These are phyloP conservation scores for Alentia gelatinosa DNA, from an alignment of 2,888 invertebrate genomes.

Conservation along the genomic window DNA sequence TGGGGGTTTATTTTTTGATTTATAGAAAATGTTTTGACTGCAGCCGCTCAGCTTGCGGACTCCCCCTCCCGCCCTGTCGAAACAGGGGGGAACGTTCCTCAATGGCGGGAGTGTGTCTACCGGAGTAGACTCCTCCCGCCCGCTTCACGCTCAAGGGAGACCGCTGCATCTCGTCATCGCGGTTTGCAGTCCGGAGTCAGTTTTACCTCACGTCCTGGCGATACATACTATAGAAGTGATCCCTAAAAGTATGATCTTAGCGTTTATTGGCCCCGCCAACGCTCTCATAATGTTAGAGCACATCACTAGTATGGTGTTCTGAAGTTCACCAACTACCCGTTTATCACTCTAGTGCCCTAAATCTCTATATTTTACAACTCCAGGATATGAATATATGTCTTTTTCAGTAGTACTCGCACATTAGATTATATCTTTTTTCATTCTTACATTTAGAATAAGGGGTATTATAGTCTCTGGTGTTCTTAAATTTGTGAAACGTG, in stretches of 20 bases:
- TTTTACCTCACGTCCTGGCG: constrained; percentile 72
- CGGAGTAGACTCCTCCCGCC: constrained; percentile 59
- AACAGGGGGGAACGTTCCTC: constrained; percentile 71
- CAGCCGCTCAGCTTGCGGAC: constrained; percentile 71
- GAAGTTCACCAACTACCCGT: too few species aligned
- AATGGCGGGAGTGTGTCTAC: constrained; percentile 64
- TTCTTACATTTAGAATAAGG: too few species aligned
- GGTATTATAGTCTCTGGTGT: too few species aligned
- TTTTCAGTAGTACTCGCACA: too few species aligned
- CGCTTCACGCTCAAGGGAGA: constrained; percentile 72
- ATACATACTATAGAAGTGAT: constrained; percentile 74
- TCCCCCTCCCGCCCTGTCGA: constrained; percentile 68
- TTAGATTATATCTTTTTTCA: too few species aligned
- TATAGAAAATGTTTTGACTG: neutral
- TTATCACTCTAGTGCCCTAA: too few species aligned
- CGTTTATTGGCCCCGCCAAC: neutral
- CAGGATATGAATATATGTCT: too few species aligned
- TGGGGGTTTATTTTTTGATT: neutral
- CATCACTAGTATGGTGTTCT: too few species aligned
- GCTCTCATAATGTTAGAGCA: too few species aligned
- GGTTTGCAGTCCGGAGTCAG: constrained; percentile 65
- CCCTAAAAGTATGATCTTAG: constrained; percentile 65
- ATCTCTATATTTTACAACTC: too few species aligned
- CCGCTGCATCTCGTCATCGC: constrained; percentile 20
- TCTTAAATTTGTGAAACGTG: too few species aligned